Conservation (phyloP, 2,888 invertebrate species). For the Salticus scenicus region DNA sequence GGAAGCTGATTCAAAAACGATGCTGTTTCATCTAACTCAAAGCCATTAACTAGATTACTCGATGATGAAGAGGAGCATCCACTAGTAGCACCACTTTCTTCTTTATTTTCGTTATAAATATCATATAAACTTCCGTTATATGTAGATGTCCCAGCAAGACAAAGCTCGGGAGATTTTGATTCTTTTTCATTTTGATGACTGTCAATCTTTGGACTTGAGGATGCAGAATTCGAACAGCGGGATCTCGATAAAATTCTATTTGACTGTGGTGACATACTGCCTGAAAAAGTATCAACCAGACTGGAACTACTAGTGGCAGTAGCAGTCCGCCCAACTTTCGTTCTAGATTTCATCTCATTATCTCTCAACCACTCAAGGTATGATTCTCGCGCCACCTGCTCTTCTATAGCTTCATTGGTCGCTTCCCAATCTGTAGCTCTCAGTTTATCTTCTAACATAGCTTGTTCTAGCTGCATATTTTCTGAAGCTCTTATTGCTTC, state of each 20-base stretch:
- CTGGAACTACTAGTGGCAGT: conserved; percentile 72
- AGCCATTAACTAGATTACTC: conserved; percentile 72
- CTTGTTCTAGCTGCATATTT: conserved; percentile 87
- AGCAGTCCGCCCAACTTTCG: conserved; percentile 73
- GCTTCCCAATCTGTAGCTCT: conserved; percentile 94
- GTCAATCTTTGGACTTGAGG: conserved; percentile 69
- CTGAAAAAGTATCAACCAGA: conserved; percentile 42
- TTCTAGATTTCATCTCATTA: conserved; percentile 79
- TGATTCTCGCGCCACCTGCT: conserved; percentile 88
- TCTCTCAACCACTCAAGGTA: conserved; percentile 87
- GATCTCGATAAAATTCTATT: conserved; percentile 63
- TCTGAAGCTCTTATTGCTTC: conserved; percentile 87
- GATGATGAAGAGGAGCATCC: conserved; percentile 15
- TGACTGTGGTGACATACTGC: conserved; percentile 65
- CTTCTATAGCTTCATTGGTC: conserved; percentile 91
- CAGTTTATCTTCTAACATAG: conserved; percentile 92
- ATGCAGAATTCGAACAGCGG: conserved; percentile 65
- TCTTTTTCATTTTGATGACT: conserved; percentile 44
- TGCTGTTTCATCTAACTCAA: conserved; percentile 77
- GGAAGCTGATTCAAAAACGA: conserved; percentile 78
- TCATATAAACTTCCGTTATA: conserved; percentile 13
- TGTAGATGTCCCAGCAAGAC: conserved; percentile 48
- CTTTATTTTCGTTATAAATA: conserved; percentile 11
- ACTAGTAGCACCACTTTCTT: conserved; percentile 16
- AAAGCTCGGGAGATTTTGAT: conserved; percentile 54